These are phyloP conservation scores for Argyrosomus regius DNA, from an alignment of 2,797 vertebrate species.

Conservation along the genomic window DNA sequence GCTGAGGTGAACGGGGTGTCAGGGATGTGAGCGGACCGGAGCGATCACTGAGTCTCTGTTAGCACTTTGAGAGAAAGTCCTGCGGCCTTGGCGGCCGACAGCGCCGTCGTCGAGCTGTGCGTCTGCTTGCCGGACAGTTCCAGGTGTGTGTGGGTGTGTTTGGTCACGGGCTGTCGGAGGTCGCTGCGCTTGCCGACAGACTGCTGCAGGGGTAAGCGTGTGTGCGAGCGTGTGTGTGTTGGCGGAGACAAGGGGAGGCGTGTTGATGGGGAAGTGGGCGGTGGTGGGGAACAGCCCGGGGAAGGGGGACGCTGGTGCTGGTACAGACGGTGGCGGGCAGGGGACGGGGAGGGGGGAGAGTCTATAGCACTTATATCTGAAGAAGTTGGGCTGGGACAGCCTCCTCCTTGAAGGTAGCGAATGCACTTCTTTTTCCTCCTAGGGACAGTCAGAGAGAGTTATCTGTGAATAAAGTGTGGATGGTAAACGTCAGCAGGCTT, in stretches of 20 bases:
- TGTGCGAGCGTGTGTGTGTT: constrained; percentile 45
- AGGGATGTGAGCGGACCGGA: not conserved
- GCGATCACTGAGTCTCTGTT: constrained; percentile 67
- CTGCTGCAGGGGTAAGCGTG: constrained; percentile 59
- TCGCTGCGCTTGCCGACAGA: constrained; percentile 37
- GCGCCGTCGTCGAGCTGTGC: constrained; percentile 63
- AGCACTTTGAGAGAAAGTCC: constrained; percentile 82
- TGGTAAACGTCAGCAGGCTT: constrained; percentile 86
- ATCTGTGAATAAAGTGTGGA: constrained; percentile 94
- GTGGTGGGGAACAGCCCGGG: constrained; percentile 65
- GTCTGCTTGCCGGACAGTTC: constrained; percentile 78
- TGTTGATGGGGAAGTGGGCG: constrained; percentile 43
- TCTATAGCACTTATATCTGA: constrained; percentile 99
- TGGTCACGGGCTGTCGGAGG: constrained; percentile 37
- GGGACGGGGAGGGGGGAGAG: constrained; percentile 90
- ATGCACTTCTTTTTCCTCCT: constrained; percentile 99
- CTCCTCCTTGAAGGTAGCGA: constrained; percentile 99
- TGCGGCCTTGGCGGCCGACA: constrained; percentile 76
- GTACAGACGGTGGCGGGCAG: constrained; percentile 60
- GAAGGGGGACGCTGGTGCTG: constrained; percentile 55
- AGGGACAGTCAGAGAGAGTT: constrained; percentile 96
- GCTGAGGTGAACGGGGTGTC: constrained; percentile 6
- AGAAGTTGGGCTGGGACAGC: constrained; percentile 96
- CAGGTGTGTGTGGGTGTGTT: constrained; percentile 57
- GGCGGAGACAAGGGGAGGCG: constrained; percentile 55